Conservation (phyloP, 2,113 vertebrate species). For the Burhinus bistriatus region DNA sequence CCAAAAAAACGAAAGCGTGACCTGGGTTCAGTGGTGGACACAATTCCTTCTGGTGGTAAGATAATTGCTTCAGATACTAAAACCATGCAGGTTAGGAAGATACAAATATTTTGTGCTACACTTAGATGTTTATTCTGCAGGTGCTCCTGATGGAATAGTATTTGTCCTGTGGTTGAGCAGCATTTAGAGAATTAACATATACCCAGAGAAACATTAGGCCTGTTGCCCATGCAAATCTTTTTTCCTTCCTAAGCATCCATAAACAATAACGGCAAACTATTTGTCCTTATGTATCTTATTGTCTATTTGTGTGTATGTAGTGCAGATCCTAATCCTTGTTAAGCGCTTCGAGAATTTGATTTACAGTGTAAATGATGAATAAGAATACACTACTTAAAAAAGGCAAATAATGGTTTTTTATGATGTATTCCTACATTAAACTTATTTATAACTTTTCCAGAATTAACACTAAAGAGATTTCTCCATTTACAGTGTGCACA, state of each 20-base stretch:
- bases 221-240: neutral
- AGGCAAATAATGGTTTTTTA: neutral
- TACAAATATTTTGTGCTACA: neutral
- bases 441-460: neutral
- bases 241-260: neutral
- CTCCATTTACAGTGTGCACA: neutral
- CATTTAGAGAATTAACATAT: neutral
- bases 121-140: neutral
- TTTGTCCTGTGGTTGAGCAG: neutral
- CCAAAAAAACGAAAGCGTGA: constrained; percentile 91
- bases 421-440: neutral
- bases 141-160: neutral
- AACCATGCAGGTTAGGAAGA: neutral
- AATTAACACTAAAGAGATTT: neutral
- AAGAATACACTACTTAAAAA: neutral
- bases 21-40: constrained; percentile 80
- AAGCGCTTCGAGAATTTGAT: neutral
- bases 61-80: neutral
- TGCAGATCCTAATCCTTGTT: neutral
- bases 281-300: neutral
- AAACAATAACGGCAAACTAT: neutral
- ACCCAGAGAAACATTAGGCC: neutral
- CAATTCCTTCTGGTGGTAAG: constrained; percentile 90
- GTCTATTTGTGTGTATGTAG: neutral
- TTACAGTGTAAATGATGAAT: neutral